These are phyloP conservation scores for Ursus arctos DNA, from an alignment of 2,113 vertebrate genomes.

Conservation along the genomic window DNA sequence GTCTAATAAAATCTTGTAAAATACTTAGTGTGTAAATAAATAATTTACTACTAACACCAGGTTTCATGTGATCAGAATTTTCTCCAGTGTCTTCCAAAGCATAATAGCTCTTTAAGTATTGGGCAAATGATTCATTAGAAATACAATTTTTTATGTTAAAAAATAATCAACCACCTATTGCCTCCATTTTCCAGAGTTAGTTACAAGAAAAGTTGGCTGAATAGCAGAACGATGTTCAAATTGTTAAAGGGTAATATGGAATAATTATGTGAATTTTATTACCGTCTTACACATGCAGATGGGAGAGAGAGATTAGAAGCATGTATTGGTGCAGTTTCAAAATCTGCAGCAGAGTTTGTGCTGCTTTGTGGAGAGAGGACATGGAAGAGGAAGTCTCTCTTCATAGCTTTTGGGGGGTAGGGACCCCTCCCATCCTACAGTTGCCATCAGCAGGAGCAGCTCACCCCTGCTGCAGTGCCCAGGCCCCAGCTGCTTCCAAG, in stretches of 20 bases:
- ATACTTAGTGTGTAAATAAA: neutral
- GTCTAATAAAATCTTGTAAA: neutral
- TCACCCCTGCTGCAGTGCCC: no score
- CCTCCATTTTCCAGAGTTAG: neutral
- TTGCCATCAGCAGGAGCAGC: neutral
- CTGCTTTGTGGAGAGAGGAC: neutral
- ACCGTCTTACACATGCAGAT: neutral
- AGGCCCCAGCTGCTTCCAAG: neutral
- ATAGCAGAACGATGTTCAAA: neutral
- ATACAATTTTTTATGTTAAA: neutral
- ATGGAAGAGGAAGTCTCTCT: no score
- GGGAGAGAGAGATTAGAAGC: no score
- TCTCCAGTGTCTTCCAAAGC: neutral
- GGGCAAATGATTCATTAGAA: neutral
- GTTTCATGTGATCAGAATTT: neutral
- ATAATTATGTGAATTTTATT: neutral
- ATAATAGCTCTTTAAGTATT: neutral
- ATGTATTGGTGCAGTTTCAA: neutral
- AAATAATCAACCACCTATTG: neutral
- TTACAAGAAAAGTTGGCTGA: neutral
- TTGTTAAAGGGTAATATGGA: neutral
- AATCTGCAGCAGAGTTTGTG: neutral
- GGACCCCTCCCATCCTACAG: neutral
- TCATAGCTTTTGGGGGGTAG: fast-evolving
- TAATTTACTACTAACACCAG: neutral